phyloP scores from a whole-genome alignment of 2,113 vertebrate genomes.

The Dromiciops gliroides region DNA sequence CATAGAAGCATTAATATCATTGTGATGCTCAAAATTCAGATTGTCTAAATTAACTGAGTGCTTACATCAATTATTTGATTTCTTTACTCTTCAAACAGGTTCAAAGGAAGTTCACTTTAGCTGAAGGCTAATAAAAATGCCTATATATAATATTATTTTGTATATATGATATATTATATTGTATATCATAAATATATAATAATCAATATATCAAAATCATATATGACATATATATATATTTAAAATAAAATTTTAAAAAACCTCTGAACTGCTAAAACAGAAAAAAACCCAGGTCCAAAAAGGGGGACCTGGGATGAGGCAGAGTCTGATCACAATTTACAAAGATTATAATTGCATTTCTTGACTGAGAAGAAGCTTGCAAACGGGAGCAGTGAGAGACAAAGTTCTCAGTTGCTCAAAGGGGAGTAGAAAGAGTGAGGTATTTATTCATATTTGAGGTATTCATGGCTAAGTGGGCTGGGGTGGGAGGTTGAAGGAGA shows the following conservation, averaged over 20 bases:
- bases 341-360: background rate
- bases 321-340: background rate
- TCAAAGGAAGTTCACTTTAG: constrained; percentile 66
- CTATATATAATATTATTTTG: too few relatives aligned
- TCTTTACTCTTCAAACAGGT: constrained; percentile 66
- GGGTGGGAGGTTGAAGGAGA: background rate
- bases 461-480: too few relatives aligned
- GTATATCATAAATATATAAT: too few relatives aligned
- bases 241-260: too few relatives aligned
- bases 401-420: background rate
- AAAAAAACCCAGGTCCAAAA: background rate
- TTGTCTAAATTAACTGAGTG: constrained; percentile 57
- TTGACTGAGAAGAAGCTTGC: background rate
- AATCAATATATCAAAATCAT: too few relatives aligned
- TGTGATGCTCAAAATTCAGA: constrained; percentile 53
- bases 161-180: too few relatives aligned
- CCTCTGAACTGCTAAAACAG: background rate
- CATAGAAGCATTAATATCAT: constrained; percentile 27
- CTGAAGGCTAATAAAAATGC: constrained; percentile 31
- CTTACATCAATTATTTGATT: constrained; percentile 18
- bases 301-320: background rate
- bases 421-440: background rate
- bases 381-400: background rate
- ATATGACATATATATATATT: too few relatives aligned
- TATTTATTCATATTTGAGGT: too few relatives aligned